Percentiles rank a stretch among this genome's conserved stretches.
phyloP scores from a whole-genome alignment of 2,888 invertebrate species.

The Limnephilus marmoratus region DNA sequence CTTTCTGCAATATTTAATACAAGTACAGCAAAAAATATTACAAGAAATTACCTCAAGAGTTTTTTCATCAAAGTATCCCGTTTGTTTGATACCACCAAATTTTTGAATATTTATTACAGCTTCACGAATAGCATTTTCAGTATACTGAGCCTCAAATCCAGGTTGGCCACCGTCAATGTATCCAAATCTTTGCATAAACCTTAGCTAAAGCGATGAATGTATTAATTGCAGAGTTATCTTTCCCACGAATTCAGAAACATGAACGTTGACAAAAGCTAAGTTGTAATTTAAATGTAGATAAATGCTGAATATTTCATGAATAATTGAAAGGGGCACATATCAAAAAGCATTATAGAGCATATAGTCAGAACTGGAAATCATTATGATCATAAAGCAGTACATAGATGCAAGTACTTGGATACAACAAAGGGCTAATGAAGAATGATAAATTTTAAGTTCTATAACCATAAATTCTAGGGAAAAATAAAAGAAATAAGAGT shows the following conservation, averaged over 20 bases:
- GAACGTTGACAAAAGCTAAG: not conserved
- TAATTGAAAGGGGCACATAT: not conserved
- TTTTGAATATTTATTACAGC: conserved; percentile 83
- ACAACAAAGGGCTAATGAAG: too few species aligned
- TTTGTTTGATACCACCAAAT: conserved; percentile 83
- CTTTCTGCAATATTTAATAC: not conserved
- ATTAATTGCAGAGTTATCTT: not conserved
- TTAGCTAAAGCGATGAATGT: conserved; percentile 73
- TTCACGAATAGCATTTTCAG: conserved; percentile 79
- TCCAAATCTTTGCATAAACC: conserved; percentile 84
- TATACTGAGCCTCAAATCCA: conserved; percentile 79
- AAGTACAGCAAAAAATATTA: not conserved
- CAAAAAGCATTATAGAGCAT: not conserved
- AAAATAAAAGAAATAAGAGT: too few species aligned
- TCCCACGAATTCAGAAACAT: not conserved
- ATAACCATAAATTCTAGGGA: too few species aligned
- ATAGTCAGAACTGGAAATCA: too few species aligned
- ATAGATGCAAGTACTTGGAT: too few species aligned
- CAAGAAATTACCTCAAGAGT: conserved; percentile 77
- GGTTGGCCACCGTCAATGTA: conserved; percentile 79
- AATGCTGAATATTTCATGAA: not conserved
- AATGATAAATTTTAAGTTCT: too few species aligned
- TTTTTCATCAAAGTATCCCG: conserved; percentile 81
- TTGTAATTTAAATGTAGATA: not conserved
- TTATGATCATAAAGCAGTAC: too few species aligned